These are phyloP conservation scores for Argyresthia goedartella DNA, from an alignment of 2,888 invertebrate species.

Conservation along the genomic window DNA sequence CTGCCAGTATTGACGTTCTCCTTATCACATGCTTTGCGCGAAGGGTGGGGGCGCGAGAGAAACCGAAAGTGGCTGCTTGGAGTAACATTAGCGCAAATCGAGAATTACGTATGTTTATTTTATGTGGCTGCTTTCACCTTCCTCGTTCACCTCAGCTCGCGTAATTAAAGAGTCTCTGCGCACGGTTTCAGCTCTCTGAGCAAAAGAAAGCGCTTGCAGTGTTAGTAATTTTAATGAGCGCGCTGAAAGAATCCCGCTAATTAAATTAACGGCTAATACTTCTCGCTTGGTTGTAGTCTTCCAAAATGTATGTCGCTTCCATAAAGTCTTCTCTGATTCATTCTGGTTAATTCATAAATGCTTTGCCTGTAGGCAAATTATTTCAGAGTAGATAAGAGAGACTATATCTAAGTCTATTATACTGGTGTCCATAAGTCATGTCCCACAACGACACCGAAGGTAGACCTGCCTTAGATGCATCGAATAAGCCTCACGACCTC, in stretches of 20 bases:
- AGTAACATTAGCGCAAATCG: conserved; percentile 23
- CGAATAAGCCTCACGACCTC: no score
- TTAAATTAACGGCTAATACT: neutral
- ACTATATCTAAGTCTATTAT: no score
- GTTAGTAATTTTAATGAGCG: conserved; percentile 4
- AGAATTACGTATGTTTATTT: conserved; percentile 24
- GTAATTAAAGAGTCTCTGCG: conserved; percentile 28
- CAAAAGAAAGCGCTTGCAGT: conserved; percentile 21
- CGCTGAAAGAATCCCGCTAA: neutral
- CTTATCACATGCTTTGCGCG: conserved; percentile 21
- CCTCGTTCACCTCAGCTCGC: conserved; percentile 21
- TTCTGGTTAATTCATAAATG: no score
- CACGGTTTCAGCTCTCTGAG: conserved; percentile 16
- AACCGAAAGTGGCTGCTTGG: conserved; percentile 24
- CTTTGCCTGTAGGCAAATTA: no score
- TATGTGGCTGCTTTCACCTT: conserved; percentile 37
- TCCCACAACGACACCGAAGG: no score
- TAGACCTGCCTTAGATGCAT: no score
- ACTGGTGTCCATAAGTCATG: no score
- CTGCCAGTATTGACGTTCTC: conserved; percentile 38
- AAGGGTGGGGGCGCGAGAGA: conserved; percentile 14
- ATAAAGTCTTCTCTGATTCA: no score
- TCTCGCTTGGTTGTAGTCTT: no score
- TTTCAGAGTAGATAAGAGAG: no score
- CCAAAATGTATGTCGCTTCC: no score